A percentile compares a stretch with the other conserved stretches of the same genome.
These are phyloP conservation scores for Pocillopora meandrina DNA, from an alignment of 92 coral and sea anemone species.

Conservation along the genomic window DNA sequence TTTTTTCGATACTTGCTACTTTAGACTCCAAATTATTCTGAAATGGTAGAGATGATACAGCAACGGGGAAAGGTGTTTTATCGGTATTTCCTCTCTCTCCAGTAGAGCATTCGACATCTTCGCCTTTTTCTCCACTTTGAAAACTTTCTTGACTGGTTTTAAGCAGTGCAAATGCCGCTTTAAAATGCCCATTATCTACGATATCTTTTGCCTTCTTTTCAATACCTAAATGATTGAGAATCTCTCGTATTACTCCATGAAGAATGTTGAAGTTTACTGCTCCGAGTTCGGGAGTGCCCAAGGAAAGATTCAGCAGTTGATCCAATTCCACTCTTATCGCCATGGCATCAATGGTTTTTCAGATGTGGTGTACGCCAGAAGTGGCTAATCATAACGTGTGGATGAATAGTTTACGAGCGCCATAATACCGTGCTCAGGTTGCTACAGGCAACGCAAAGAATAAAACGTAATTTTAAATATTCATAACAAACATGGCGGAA, in stretches of 20 bases:
- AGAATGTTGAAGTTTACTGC: slow-evolving; percentile 96
- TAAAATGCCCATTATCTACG: slow-evolving; percentile 76
- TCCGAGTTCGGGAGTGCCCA: slow-evolving; percentile 94
- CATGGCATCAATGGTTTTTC: slow-evolving; percentile 47
- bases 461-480: background rate
- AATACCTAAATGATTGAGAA: slow-evolving; percentile 86
- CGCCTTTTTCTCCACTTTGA: slow-evolving; percentile 31
- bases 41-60: slow-evolving; percentile 21
- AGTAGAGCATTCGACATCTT: background rate
- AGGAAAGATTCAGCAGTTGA: slow-evolving; percentile 80
- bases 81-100: background rate
- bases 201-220: slow-evolving; percentile 82
- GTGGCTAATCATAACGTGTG: slow-evolving; percentile 50
- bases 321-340: slow-evolving; percentile 82
- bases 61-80: slow-evolving; percentile 22
- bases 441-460: slow-evolving; percentile 63
- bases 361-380: background rate
- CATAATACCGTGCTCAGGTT: slow-evolving; percentile 63
- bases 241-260: slow-evolving; percentile 92
- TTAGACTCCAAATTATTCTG: slow-evolving; percentile 78
- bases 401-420: slow-evolving; percentile 51
- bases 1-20: slow-evolving; percentile 77
- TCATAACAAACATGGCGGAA: too few relatives aligned
- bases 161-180: slow-evolving; percentile 73
- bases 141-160: slow-evolving; percentile 53